A percentile compares a stretch with the other conserved stretches of the same genome.
These are phyloP conservation scores for Hippocampus kuda DNA, from an alignment of 2,797 vertebrate species.

Conservation along the genomic window DNA sequence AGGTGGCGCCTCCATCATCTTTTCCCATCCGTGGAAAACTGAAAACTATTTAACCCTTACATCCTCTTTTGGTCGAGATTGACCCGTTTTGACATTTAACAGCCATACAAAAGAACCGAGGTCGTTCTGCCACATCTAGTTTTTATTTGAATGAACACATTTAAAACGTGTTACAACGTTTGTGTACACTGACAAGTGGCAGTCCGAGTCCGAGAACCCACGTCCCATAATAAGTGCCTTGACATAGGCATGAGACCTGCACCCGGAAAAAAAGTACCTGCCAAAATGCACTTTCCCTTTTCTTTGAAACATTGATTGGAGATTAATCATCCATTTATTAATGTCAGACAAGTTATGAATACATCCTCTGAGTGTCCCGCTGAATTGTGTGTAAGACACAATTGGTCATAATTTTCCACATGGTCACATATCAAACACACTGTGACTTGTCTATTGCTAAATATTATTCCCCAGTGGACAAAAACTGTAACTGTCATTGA, in stretches of 20 bases:
- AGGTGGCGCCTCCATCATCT: slow-evolving; percentile 53
- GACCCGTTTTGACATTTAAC: background rate
- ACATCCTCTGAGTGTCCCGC: background rate
- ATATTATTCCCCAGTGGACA: background rate
- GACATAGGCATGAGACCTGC: too few species aligned
- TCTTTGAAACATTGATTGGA: too few species aligned
- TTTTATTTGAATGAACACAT: background rate
- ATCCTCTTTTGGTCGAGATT: too few species aligned
- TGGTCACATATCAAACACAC: background rate
- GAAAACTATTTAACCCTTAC: background rate
- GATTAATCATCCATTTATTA: too few species aligned
- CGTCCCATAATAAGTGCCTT: too few species aligned
- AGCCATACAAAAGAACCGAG: background rate
- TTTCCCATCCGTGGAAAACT: background rate
- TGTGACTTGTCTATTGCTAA: slow-evolving; percentile 1
- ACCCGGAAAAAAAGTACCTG: too few species aligned
- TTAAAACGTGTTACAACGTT: background rate
- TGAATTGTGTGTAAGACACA: background rate
- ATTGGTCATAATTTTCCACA: background rate
- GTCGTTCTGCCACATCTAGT: background rate
- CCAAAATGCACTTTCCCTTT: too few species aligned
- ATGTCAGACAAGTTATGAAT: background rate
- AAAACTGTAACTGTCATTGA: background rate
- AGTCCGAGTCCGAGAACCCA: too few species aligned
- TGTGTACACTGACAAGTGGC: too few species aligned